Base-by-base conservation (phyloP, 2,888 invertebrate species). In the Caenorhabditis sp. region DNA sequence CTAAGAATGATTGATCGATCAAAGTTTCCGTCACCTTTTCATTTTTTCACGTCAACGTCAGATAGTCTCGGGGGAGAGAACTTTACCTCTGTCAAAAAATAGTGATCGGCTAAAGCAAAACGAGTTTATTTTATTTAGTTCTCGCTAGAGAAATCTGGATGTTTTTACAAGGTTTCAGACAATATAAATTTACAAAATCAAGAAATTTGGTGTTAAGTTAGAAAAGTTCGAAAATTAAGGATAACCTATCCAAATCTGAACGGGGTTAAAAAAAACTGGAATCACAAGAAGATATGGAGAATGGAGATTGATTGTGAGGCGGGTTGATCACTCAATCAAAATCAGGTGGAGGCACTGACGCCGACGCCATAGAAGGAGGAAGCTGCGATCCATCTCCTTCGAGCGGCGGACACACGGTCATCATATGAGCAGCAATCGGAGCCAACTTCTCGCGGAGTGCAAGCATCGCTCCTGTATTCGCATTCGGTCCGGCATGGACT, bases 391-490 rank as follows among this genome's bases (percentile, higher is more conserved):
- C 76, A 44, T 80, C 64, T 26, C 74, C 58, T 32, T 71, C 81
- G 32, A 74, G 47, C 9, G 81, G 81, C 11, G 81, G 82, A 18
- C 76, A 76, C 9, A 81, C 61, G 13, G 65, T 44, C 76, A 76
- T 65, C 65, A 81, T 60, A 22, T 76, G 64, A 24, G 44, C 32
- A 15, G 60, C 70, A 47, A 83, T 58, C 11, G 85, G 81, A 9
- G 50, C 28, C 6, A 85, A 62, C 35, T 82, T 81, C 0, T 83
- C 69, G 8, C 83, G 74, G 37, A 81, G 22, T 20, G 71, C 37
- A 3, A 84, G 58, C 61, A 84, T 56, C 18, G 60, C 61, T 44
- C 82, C 84, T 1, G 82, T 67, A 28, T 76, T 80, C 22, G 84
- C 69, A 35, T 65, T 67, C 5, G 50, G 32, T 11, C 81, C 81